A percentile compares a stretch with the other conserved stretches of the same genome.
Evolutionary conservation across 2,113 vertebrate species (phyloP).

Genomic region (Gambusia affinis): DNA sequence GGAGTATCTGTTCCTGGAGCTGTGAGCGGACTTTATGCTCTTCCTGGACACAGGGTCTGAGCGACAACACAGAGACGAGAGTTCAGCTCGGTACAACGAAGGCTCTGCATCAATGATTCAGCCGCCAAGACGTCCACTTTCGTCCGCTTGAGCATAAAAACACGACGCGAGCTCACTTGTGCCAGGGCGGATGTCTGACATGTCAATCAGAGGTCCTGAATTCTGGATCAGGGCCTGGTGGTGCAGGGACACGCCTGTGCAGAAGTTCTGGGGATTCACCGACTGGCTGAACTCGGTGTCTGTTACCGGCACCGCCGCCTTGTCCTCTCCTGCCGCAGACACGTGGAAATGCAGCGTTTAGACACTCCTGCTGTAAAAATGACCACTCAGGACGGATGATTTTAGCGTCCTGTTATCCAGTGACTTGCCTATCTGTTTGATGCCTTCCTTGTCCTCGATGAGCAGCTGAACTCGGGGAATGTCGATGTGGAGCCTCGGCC

Average conservation of each 20-base stretch:
- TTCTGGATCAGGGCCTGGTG: constrained; percentile 97
- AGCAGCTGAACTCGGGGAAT: constrained; percentile 97
- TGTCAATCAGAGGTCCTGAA: constrained; percentile 96
- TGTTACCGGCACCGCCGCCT: constrained; percentile 93
- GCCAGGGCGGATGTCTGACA: constrained; percentile 97
- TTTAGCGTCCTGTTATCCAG: neutral
- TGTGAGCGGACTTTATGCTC: constrained; percentile 94
- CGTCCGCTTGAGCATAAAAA: neutral
- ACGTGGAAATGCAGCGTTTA: neutral
- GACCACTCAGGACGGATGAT: neutral
- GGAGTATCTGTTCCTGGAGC: constrained; percentile 95
- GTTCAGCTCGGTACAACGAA: neutral
- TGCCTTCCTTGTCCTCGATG: constrained; percentile 98
- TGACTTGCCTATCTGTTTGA: constrained; percentile 94
- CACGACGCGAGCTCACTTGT: constrained; percentile 85
- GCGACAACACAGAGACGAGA: constrained; percentile 30
- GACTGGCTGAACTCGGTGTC: constrained; percentile 98
- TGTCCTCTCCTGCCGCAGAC: constrained; percentile 89
- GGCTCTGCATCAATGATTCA: neutral
- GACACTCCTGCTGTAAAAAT: neutral
- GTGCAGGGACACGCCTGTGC: constrained; percentile 94
- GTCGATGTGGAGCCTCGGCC: constrained; percentile 95
- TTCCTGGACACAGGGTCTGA: constrained; percentile 96
- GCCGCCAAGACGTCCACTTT: neutral
- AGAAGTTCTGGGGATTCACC: constrained; percentile 97